phyloP scores from a whole-genome alignment of 2,113 vertebrate species.

The Corythornis madagascariensis region DNA sequence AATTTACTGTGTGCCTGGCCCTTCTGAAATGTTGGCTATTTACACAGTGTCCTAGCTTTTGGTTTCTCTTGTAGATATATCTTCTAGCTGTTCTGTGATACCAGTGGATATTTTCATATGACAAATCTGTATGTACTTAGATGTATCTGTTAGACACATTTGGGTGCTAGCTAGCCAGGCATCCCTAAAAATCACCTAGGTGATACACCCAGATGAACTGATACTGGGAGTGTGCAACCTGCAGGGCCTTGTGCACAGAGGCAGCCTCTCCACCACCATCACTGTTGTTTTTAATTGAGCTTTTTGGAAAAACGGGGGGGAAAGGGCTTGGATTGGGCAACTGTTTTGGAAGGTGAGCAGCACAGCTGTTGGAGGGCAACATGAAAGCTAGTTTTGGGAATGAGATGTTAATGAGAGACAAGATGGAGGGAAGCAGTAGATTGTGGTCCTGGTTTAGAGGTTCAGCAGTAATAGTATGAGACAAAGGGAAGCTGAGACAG shows the following conservation, averaged over 20 bases:
- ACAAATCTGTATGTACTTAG: neutral
- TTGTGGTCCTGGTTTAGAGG: neutral
- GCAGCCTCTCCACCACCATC: neutral
- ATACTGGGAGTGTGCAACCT: neutral
- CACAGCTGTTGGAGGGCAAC: neutral
- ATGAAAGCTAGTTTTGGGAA: neutral
- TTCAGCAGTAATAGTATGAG: neutral
- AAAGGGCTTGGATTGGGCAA: neutral
- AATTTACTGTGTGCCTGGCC: neutral
- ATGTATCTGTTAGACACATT: neutral
- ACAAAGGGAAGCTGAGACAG: neutral
- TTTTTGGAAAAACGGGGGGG: neutral
- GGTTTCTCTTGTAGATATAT: accelerated
- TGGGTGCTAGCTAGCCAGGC: neutral
- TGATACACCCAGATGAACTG: neutral
- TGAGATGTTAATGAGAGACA: neutral
- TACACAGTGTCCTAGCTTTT: neutral
- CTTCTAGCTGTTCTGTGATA: neutral
- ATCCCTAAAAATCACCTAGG: neutral
- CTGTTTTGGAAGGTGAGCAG: neutral
- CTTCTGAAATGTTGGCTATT: neutral
- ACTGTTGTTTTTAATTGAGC: neutral
- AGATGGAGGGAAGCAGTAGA: neutral
- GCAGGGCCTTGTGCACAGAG: accelerated
- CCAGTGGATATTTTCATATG: neutral